phyloP scores from a whole-genome alignment of 2,113 vertebrate species.

The Antechinus stuartii region DNA sequence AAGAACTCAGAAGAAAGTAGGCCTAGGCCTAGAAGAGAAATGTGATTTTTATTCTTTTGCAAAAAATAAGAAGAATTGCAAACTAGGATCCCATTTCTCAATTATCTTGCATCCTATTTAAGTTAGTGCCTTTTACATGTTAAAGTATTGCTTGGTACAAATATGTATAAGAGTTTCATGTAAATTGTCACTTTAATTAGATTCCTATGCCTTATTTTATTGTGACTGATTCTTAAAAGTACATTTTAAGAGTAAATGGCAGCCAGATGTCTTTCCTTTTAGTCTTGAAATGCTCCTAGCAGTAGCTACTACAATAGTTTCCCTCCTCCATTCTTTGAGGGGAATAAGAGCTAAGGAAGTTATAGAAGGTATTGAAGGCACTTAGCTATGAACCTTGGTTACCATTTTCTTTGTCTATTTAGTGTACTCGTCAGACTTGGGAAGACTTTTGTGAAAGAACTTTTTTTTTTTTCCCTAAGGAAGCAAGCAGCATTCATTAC shows the following conservation, averaged over 20 bases:
- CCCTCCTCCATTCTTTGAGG: not conserved
- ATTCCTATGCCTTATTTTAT: not conserved
- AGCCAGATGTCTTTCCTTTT: not conserved
- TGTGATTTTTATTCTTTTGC: not conserved
- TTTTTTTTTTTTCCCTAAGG: constrained; percentile 6
- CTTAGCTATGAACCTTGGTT: not conserved
- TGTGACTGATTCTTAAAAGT: not conserved
- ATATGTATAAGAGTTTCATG: not conserved
- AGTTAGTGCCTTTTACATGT: not conserved
- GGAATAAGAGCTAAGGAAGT: not conserved
- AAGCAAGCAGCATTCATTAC: not conserved
- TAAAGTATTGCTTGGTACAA: accelerated
- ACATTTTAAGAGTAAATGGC: not conserved
- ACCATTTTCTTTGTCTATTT: not conserved
- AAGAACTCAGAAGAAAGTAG: not conserved
- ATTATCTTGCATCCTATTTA: not conserved
- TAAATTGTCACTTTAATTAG: not conserved
- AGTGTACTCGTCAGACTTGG: not conserved
- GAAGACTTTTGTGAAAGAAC: not conserved
- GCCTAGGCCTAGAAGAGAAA: not conserved
- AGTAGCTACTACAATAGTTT: not conserved
- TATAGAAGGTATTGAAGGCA: accelerated
- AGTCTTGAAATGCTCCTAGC: not conserved
- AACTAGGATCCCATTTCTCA: not conserved
- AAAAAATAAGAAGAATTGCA: not conserved